Percentiles rank a stretch among this genome's conserved stretches.
Conservation (phyloP, 2,113 vertebrate species). For the Prionailurus bengalensis region DNA sequence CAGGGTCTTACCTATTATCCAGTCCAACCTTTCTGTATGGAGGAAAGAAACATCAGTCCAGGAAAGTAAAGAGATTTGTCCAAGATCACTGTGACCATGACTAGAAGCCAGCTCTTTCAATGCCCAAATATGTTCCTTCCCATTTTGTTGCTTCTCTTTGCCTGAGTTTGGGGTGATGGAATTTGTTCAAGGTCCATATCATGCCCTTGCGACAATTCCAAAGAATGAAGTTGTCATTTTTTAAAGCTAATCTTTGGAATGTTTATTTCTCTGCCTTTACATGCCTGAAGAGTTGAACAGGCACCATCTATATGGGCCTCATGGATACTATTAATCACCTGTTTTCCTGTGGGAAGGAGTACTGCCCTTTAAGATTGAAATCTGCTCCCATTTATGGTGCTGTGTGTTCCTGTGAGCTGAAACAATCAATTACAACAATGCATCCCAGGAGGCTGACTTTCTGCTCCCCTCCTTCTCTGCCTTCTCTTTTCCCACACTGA, state of each 20-base stretch:
- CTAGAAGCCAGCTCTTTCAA: background rate
- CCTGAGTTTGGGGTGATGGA: background rate
- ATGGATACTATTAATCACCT: background rate
- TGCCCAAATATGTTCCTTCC: background rate
- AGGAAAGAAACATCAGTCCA: background rate
- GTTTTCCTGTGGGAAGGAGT: background rate
- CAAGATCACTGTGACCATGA: background rate
- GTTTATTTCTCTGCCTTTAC: background rate
- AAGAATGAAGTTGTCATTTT: background rate
- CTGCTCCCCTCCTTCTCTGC: background rate
- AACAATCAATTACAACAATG: conserved; percentile 19
- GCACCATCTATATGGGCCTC: background rate
- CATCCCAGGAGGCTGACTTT: conserved; percentile 77
- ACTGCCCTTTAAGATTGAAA: background rate
- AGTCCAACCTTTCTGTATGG: background rate
- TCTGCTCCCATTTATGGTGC: background rate
- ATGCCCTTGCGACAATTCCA: background rate
- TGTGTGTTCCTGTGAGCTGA: background rate
- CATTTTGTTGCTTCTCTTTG: background rate
- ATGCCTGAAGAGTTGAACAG: background rate
- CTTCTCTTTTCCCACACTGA: conserved; percentile 74
- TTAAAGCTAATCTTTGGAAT: background rate
- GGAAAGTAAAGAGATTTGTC: background rate
- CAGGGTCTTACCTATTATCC: background rate
- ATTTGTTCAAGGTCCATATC: background rate